Evolutionary conservation across 2,113 vertebrate species (phyloP).

Genomic region (Pteropus alecto): DNA sequence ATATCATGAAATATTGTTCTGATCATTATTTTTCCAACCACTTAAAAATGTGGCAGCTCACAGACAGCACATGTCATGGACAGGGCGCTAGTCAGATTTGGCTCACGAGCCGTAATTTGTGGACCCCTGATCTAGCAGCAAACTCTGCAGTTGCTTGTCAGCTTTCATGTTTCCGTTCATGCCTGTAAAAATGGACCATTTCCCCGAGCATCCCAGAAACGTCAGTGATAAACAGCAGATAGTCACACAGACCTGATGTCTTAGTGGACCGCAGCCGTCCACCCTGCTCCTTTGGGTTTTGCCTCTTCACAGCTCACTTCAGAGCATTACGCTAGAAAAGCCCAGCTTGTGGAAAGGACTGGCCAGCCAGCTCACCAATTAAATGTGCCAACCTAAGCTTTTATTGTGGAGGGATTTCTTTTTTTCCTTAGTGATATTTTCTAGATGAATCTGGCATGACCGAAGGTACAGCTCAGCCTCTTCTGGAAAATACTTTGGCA

Average conservation of each 20-base stretch:
- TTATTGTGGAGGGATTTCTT: not conserved
- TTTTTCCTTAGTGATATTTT: not conserved
- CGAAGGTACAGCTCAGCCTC: not conserved
- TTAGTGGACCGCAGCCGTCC: not conserved
- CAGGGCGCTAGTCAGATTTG: not conserved
- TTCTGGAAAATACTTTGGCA: not conserved
- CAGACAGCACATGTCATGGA: not conserved
- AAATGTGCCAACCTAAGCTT: not conserved
- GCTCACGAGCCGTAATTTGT: too few relatives aligned
- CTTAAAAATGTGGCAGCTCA: not conserved
- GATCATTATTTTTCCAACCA: not conserved
- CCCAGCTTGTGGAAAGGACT: not conserved
- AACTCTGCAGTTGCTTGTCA: not conserved
- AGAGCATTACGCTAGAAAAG: not conserved
- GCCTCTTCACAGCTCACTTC: not conserved
- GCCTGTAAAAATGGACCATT: not conserved
- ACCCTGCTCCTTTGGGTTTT: not conserved
- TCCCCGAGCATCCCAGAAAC: not conserved
- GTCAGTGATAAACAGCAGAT: not conserved
- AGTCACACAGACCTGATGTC: not conserved
- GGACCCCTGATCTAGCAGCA: not conserved
- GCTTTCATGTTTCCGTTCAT: not conserved
- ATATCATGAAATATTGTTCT: not conserved
- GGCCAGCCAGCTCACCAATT: not conserved
- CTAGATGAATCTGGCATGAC: not conserved